Percentiles rank a stretch among this genome's conserved stretches.
phyloP scores from a whole-genome alignment of 2,113 vertebrate species.

The Vulpes lagopus region DNA sequence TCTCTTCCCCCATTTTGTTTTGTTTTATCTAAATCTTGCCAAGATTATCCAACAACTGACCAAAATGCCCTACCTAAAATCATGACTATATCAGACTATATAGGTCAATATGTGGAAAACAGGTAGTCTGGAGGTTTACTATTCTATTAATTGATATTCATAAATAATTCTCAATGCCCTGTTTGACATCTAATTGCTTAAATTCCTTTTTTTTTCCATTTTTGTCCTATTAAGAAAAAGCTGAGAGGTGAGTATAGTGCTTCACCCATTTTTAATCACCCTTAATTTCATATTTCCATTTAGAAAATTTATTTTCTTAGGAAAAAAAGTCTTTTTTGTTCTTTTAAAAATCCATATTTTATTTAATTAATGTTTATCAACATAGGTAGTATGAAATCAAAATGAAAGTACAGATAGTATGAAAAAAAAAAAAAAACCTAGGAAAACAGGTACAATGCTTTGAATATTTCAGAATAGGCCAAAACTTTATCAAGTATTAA shows the following conservation, averaged over 20 bases:
- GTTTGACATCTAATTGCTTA: not conserved
- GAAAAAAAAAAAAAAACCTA: not conserved
- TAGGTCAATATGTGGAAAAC: not conserved
- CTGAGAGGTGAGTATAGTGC: not conserved
- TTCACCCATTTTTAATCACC: not conserved
- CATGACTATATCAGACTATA: not conserved
- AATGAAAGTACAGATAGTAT: not conserved
- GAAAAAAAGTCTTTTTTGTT: not conserved
- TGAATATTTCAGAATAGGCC: not conserved
- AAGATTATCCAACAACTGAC: not conserved
- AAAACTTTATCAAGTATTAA: not conserved
- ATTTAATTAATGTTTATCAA: not conserved
- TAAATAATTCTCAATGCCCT: not conserved
- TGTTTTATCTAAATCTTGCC: not conserved
- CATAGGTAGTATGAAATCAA: not conserved
- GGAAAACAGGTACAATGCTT: not conserved
- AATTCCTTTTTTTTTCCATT: not conserved
- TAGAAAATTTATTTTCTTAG: conserved; percentile 25
- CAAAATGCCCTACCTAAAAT: not conserved
- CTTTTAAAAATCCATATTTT: not conserved
- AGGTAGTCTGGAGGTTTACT: not conserved
- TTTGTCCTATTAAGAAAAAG: not conserved
- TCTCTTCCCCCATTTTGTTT: not conserved
- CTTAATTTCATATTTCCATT: not conserved
- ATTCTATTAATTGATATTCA: not conserved